Percentiles rank a stretch among this genome's conserved stretches.
These are phyloP conservation scores for Pimephales promelas DNA, from an alignment of 2,113 vertebrate genomes.

Conservation along the genomic window DNA sequence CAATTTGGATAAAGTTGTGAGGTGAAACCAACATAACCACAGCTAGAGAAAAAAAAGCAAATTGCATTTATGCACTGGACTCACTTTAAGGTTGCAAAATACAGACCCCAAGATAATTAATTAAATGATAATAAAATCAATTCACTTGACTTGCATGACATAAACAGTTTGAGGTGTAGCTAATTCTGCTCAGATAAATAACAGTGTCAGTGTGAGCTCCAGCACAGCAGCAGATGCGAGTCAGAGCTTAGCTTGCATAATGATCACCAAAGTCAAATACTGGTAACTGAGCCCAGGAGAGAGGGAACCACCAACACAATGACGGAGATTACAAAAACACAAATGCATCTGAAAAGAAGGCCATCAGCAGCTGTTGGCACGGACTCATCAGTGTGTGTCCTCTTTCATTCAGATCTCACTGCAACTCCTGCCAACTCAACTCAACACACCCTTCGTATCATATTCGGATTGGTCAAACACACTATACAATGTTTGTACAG, in stretches of 20 bases:
- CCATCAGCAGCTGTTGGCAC: not conserved
- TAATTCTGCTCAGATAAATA: not conserved
- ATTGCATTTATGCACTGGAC: not conserved
- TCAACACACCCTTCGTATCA: not conserved
- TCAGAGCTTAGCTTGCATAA: not conserved
- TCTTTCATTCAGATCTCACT: not conserved
- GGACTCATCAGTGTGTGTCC: not conserved
- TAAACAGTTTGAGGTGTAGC: not conserved
- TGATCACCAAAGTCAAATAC: not conserved
- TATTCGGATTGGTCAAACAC: not conserved
- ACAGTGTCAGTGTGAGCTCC: not conserved
- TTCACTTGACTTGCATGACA: not conserved
- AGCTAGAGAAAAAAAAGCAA: too few species aligned
- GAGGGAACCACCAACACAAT: not conserved
- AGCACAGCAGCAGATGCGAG: slow-evolving; percentile 1
- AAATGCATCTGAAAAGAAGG: not conserved
- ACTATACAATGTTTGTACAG: not conserved
- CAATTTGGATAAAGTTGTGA: not conserved
- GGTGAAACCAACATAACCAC: not conserved
- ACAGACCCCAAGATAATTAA: not conserved
- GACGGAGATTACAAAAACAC: not conserved
- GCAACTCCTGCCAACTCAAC: not conserved
- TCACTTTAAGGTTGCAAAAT: not conserved
- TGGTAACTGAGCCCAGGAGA: not conserved
- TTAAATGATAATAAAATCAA: not conserved